Percentiles rank a stretch among this genome's conserved stretches.
These are phyloP conservation scores for Ectemnius lituratus DNA, from an alignment of 2,888 invertebrate species.

Conservation along the genomic window DNA sequence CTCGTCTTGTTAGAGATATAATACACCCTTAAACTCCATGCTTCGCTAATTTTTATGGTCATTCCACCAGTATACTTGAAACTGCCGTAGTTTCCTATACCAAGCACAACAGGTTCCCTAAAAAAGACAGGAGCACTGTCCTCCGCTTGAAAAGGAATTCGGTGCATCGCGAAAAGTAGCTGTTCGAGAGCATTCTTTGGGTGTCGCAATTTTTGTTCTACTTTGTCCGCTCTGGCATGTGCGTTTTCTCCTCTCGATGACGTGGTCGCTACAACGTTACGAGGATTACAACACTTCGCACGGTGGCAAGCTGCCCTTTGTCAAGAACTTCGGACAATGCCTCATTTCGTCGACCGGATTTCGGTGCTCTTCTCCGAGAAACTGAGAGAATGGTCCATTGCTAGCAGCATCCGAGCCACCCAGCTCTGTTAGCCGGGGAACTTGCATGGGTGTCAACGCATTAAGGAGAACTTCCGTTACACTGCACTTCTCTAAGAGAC, in stretches of 20 bases:
- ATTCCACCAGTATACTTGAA: too few relatives aligned
- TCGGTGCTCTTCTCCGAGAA: constrained; percentile 57
- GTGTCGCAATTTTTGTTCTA: constrained; percentile 32
- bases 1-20: too few relatives aligned
- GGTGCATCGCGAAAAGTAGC: constrained; percentile 9
- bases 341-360: constrained; percentile 65
- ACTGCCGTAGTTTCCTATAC: too few relatives aligned
- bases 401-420: constrained; percentile 38
- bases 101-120: too few relatives aligned
- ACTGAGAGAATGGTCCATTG: constrained; percentile 65
- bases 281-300: constrained; percentile 51
- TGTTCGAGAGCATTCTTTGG: constrained; percentile 10
- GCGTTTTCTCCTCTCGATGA: constrained; percentile 28
- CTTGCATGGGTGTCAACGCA: constrained; percentile 63
- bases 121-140: too few relatives aligned
- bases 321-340: constrained; percentile 53
- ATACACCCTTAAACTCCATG: too few relatives aligned
- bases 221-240: constrained; percentile 37
- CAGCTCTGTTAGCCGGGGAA: constrained; percentile 55
- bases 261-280: constrained; percentile 45
- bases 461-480: constrained; percentile 65
- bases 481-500: constrained; percentile 43
- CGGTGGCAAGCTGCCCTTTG: constrained; percentile 37
- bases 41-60: too few relatives aligned
- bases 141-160: not conserved